These are phyloP conservation scores for Eristalis pertinax DNA, from an alignment of 2,888 invertebrate species.

Conservation along the genomic window DNA sequence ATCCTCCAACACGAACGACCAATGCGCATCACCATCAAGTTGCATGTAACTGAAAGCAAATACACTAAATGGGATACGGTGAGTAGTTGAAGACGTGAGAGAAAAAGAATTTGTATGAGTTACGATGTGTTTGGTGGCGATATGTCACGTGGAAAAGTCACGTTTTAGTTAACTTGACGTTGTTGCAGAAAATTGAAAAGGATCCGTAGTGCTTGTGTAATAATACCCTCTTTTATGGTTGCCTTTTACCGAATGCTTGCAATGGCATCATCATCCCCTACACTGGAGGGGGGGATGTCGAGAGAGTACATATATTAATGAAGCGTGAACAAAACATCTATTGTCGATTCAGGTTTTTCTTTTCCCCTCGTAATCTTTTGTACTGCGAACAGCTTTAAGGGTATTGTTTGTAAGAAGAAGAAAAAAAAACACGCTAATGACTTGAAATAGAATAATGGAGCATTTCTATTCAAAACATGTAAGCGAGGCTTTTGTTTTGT, in stretches of 20 bases:
- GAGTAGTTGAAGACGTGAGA: constrained; percentile 75
- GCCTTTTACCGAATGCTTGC: background rate
- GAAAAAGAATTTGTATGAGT: background rate
- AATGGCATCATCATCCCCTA: background rate
- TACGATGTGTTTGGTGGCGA: background rate
- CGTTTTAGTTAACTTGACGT: constrained; percentile 32
- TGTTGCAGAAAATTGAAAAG: constrained; percentile 5
- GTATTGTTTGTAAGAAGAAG: background rate
- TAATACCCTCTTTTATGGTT: background rate
- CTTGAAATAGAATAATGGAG: constrained; percentile 7
- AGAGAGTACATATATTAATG: background rate
- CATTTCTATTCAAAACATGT: background rate
- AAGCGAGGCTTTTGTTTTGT: background rate
- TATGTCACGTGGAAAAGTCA: constrained; percentile 34
- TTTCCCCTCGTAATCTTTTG: constrained; percentile 14
- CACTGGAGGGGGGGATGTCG: background rate
- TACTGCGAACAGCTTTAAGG: background rate
- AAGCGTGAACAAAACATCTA: background rate
- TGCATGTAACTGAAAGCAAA: constrained; percentile 89
- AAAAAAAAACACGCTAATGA: constrained; percentile 11
- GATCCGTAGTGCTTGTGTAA: background rate
- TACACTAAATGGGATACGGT: constrained; percentile 93
- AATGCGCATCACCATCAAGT: constrained; percentile 88
- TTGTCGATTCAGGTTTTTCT: background rate
- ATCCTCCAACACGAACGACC: constrained; percentile 87